Percentiles rank a stretch among this genome's conserved stretches.
Evolutionary conservation across 2,888 invertebrate genomes (phyloP).

Genomic region (Luperina nickerlii): DNA sequence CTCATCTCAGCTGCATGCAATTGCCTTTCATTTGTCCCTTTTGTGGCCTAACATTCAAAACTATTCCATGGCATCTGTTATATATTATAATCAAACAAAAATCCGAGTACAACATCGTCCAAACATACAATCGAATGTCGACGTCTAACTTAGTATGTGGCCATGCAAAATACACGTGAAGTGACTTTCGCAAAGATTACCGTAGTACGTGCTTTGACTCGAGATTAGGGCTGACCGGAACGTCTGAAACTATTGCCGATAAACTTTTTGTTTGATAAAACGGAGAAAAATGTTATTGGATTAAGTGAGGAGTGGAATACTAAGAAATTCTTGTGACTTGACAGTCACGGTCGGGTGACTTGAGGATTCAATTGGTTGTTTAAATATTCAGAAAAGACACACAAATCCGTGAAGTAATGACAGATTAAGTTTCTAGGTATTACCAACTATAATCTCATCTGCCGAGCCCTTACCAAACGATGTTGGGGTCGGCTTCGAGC

Average conservation of each 20-base stretch:
- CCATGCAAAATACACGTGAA: conserved; percentile 48
- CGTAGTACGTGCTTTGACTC: conserved; percentile 52
- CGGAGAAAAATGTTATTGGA: not conserved
- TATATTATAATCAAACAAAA: conserved; percentile 5
- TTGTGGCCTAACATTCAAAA: too few relatives aligned
- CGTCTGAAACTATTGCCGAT: not conserved
- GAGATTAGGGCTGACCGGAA: conserved; percentile 33
- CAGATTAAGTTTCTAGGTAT: not conserved
- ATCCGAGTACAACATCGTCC: conserved; percentile 15
- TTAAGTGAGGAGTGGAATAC: not conserved
- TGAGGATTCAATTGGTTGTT: not conserved
- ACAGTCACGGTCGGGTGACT: not conserved
- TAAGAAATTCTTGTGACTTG: not conserved
- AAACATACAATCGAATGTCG: conserved; percentile 33
- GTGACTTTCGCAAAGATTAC: conserved; percentile 51
- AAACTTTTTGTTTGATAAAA: not conserved
- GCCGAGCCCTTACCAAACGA: too few relatives aligned
- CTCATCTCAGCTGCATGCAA: too few relatives aligned
- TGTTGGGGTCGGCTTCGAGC: too few relatives aligned
- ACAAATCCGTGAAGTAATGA: not conserved
- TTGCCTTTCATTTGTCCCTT: too few relatives aligned
- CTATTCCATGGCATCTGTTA: not conserved
- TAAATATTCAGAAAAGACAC: not conserved
- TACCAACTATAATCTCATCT: too few relatives aligned
- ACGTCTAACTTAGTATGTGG: conserved; percentile 32